Evolutionary conservation across 1,140 invertebrate genomes (phyloP).

Genomic region (Macrosteles quadrilineatus): DNA sequence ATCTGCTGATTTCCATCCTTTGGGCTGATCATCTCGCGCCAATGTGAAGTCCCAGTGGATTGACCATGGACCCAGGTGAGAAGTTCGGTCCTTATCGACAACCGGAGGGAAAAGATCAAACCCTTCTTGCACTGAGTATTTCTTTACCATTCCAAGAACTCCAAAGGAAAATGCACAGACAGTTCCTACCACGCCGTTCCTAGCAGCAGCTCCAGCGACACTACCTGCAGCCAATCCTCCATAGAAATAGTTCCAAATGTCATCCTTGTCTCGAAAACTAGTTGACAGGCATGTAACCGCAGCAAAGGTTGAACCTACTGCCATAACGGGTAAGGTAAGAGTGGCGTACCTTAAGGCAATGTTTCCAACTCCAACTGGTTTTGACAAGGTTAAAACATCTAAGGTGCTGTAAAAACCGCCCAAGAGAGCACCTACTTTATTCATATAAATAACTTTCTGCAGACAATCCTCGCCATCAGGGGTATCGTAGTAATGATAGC

Average conservation of each 20-base stretch:
- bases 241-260: neutral
- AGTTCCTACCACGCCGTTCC: neutral
- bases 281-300: neutral
- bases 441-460: neutral
- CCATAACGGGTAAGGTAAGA: neutral
- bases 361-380: neutral
- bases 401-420: neutral
- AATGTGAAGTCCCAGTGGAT: too few relatives aligned
- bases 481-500: constrained; percentile 13
- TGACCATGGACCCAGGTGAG: too few relatives aligned
- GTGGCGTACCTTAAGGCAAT: neutral
- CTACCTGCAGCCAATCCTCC: constrained; percentile 10
- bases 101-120: too few relatives aligned
- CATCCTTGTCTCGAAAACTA: neutral
- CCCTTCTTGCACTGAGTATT: neutral
- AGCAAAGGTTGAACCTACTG: constrained; percentile 8
- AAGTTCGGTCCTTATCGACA: too few relatives aligned
- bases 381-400: neutral
- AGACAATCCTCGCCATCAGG: constrained; percentile 15
- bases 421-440: neutral
- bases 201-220: neutral
- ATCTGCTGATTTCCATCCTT: too few relatives aligned
- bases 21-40: too few relatives aligned
- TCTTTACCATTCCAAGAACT: neutral
- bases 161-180: neutral